phyloP scores from a whole-genome alignment of 2,888 invertebrate genomes.

The Plutella xylostella region DNA sequence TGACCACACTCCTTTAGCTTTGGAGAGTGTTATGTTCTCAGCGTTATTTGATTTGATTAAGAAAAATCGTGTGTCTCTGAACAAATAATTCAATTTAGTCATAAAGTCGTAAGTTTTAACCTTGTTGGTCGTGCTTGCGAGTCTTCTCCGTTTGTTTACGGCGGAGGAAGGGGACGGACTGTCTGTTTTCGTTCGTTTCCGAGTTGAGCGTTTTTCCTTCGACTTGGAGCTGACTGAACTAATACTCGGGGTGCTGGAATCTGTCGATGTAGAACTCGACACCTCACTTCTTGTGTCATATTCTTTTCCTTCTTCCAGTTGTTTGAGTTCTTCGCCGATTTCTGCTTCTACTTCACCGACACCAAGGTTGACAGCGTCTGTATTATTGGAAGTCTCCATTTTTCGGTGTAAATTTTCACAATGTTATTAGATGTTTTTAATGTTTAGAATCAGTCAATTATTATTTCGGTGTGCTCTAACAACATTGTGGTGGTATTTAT shows the following conservation, averaged over 20 bases:
- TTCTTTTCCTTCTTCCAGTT: constrained; percentile 78
- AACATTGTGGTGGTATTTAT: no score
- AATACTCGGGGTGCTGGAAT: constrained; percentile 79
- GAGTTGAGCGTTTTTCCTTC: constrained; percentile 67
- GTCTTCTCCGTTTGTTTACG: constrained; percentile 43
- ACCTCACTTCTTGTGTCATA: constrained; percentile 92
- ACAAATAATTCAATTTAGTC: constrained; percentile 92
- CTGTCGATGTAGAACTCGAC: constrained; percentile 82
- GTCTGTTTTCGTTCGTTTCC: constrained; percentile 64
- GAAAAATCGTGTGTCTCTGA: constrained; percentile 94
- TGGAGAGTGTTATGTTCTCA: constrained; percentile 95
- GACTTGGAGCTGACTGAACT: constrained; percentile 81
- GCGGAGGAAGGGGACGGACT: constrained; percentile 44
- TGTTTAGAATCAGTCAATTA: no score
- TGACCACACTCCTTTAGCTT: constrained; percentile 97
- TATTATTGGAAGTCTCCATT: constrained; percentile 66
- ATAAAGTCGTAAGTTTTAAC: constrained; percentile 85
- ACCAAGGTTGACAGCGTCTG: constrained; percentile 74
- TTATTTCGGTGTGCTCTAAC: no score
- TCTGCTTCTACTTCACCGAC: constrained; percentile 77
- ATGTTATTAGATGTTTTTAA: no score
- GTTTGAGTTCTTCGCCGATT: constrained; percentile 84
- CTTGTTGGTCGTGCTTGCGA: constrained; percentile 39
- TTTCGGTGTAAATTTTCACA: no score
- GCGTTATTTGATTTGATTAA: constrained; percentile 98